Conservation (phyloP, 2,888 invertebrate species). For the Sthenelais limicola region DNA sequence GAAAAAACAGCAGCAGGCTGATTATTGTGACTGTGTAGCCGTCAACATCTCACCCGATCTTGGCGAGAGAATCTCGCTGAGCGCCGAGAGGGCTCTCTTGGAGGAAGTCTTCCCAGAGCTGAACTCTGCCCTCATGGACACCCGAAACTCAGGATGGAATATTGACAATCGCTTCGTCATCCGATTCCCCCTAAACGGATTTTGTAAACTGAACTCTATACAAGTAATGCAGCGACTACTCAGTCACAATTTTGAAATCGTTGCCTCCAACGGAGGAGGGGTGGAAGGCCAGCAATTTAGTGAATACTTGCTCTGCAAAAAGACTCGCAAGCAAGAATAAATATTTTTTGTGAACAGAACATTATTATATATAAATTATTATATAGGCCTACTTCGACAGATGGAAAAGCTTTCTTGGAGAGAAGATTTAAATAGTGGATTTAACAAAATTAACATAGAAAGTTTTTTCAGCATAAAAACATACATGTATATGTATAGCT, state of each 20-base stretch:
- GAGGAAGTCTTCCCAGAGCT: constrained; percentile 77
- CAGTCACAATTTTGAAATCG: constrained; percentile 84
- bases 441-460: no score
- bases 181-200: constrained; percentile 88
- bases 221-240: constrained; percentile 87
- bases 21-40: constrained; percentile 82
- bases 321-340: neutral
- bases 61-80: constrained; percentile 86
- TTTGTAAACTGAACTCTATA: constrained; percentile 90
- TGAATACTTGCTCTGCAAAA: constrained; percentile 84
- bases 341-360: no score
- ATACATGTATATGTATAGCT: neutral
- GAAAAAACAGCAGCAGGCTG: neutral
- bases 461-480: neutral
- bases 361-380: no score
- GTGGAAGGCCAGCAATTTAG: constrained; percentile 92
- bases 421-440: no score
- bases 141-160: constrained; percentile 85
- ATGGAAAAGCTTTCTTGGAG: no score
- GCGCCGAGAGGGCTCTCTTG: constrained; percentile 81
- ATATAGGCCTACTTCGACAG: no score
- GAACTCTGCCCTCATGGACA: constrained; percentile 83
- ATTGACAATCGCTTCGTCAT: constrained; percentile 87
- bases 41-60: constrained; percentile 86
- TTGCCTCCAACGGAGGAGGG: constrained; percentile 88